phyloP scores from a whole-genome alignment of 2,888 invertebrate species.

The Platycheirus albimanus region DNA sequence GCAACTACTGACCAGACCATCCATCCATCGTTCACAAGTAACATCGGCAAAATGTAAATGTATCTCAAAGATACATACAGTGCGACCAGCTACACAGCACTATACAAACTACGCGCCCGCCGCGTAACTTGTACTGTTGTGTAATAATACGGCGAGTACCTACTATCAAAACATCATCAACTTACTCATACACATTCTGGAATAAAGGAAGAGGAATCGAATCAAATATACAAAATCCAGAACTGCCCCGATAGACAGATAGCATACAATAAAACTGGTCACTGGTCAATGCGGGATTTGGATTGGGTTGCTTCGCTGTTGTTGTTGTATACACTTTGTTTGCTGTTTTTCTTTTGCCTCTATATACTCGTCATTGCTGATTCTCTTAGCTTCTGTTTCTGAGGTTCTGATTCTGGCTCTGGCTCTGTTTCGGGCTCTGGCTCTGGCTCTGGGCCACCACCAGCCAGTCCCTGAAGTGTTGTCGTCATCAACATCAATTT shows the following conservation, averaged over 20 bases:
- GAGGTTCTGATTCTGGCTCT: slow-evolving; percentile 20
- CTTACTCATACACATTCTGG: slow-evolving; percentile 34
- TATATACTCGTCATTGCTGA: not conserved
- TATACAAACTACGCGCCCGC: too few relatives aligned
- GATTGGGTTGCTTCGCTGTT: slow-evolving; percentile 37
- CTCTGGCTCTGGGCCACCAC: slow-evolving; percentile 35
- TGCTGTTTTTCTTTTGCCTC: slow-evolving; percentile 21
- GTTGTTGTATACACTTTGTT: slow-evolving; percentile 20
- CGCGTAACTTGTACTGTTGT: slow-evolving; percentile 20
- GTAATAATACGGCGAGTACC: slow-evolving; percentile 19
- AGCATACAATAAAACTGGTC: slow-evolving; percentile 56
- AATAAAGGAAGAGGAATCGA: slow-evolving; percentile 52
- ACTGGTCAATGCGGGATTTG: slow-evolving; percentile 45
- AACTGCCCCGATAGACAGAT: slow-evolving; percentile 42
- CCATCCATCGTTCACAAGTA: slow-evolving; percentile 18
- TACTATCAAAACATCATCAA: slow-evolving; percentile 6
- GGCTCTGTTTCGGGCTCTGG: slow-evolving; percentile 46
- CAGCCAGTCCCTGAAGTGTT: slow-evolving; percentile 29
- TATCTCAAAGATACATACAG: slow-evolving; percentile 35
- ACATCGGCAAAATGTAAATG: slow-evolving; percentile 61
- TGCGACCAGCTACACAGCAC: not conserved
- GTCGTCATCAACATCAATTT: slow-evolving; percentile 54
- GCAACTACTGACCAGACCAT: too few relatives aligned
- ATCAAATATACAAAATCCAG: slow-evolving; percentile 49
- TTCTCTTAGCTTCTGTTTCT: slow-evolving; percentile 65